phyloP scores from a whole-genome alignment of 2,888 invertebrate species.

The Noctua pronuba region DNA sequence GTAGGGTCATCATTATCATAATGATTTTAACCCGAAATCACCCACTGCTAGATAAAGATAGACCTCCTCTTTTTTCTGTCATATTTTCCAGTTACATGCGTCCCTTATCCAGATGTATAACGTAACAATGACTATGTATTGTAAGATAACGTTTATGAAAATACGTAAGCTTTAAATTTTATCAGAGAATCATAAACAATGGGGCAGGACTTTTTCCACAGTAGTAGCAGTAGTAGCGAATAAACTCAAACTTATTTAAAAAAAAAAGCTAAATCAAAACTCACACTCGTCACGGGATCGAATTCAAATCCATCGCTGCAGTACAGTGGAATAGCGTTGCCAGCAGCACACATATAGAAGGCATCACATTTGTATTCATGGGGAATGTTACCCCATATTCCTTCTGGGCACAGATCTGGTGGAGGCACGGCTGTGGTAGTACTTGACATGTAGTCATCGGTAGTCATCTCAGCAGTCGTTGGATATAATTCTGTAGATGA shows the following conservation, averaged over 20 bases:
- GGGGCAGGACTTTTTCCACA: no score
- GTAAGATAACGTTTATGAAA: no score
- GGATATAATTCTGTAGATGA: background rate
- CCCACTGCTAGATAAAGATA: no score
- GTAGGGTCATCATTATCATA: background rate
- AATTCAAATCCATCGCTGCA: slow-evolving; percentile 75
- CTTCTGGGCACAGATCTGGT: slow-evolving; percentile 67
- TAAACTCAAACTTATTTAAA: background rate
- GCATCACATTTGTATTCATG: slow-evolving; percentile 73
- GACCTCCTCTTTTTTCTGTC: no score
- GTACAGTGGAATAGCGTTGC: slow-evolving; percentile 65
- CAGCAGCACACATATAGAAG: slow-evolving; percentile 76
- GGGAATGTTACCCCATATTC: slow-evolving; percentile 70
- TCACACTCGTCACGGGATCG: slow-evolving; percentile 61
- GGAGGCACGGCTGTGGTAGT: slow-evolving; percentile 28
- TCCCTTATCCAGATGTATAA: no score
- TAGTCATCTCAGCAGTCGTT: slow-evolving; percentile 11
- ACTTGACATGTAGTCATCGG: slow-evolving; percentile 1
- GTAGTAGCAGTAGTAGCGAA: no score
- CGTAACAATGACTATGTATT: no score
- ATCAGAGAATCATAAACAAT: no score
- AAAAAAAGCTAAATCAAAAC: background rate
- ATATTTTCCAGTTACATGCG: no score
- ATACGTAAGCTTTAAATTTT: no score
- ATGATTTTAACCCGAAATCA: no score